Evolutionary conservation across 2,888 invertebrate genomes (phyloP).

Genomic region (Calameuta filiformis): DNA sequence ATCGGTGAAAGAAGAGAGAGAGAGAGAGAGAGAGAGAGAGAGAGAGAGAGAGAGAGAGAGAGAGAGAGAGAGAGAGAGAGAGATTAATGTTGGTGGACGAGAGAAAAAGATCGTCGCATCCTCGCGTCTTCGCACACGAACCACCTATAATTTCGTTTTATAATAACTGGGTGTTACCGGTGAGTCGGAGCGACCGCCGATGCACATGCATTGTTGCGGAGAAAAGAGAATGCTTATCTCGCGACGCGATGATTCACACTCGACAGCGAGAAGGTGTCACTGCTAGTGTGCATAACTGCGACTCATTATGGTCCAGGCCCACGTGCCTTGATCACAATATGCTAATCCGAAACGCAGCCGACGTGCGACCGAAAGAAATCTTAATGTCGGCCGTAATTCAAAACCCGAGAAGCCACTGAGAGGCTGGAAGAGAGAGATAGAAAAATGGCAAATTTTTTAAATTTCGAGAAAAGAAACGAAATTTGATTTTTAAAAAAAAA

Average conservation of each 20-base stretch:
- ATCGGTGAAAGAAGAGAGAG: no score
- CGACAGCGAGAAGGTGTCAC: slow-evolving; percentile 58
- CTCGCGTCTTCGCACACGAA: neutral
- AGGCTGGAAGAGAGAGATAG: no score
- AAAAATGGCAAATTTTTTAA: no score
- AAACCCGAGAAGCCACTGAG: neutral
- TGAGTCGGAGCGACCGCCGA: slow-evolving; percentile 27
- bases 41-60: no score
- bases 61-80: no score
- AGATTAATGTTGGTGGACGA: no score
- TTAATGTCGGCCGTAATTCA: neutral
- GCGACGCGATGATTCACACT: slow-evolving; percentile 53
- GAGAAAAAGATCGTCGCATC: neutral
- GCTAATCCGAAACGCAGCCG: slow-evolving; percentile 19
- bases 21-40: no score
- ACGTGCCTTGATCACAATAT: slow-evolving; percentile 35
- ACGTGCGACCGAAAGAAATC: neutral
- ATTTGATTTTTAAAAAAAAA: no score
- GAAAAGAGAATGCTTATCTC: slow-evolving; percentile 42
- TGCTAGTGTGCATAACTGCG: slow-evolving; percentile 56
- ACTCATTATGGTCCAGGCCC: slow-evolving; percentile 48
- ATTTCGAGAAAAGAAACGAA: no score
- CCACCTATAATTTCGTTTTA: slow-evolving; percentile 26
- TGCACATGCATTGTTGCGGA: slow-evolving; percentile 40
- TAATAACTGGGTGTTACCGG: slow-evolving; percentile 26